Percentiles rank a stretch among this genome's conserved stretches.
These are phyloP conservation scores for Coryphaenoides rupestris DNA, from an alignment of 2,113 vertebrate genomes.

Conservation along the genomic window DNA sequence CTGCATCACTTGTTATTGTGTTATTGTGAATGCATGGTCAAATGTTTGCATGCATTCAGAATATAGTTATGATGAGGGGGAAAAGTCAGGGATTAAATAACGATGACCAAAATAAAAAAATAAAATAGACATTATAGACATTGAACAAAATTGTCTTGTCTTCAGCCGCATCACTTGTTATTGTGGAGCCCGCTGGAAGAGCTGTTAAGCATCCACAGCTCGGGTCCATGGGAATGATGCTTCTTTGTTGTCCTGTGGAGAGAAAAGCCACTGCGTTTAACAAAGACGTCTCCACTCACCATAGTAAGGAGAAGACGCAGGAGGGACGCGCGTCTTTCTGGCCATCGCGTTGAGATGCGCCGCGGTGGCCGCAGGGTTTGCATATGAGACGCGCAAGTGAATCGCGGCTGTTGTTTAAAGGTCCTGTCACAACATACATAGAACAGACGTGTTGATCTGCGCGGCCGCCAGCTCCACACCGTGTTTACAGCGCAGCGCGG, in stretches of 20 bases:
- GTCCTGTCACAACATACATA: constrained; percentile 43
- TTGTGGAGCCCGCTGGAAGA: not conserved
- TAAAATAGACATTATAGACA: too few species aligned
- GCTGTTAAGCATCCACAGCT: not conserved
- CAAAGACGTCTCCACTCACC: constrained; percentile 66
- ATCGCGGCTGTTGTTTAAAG: constrained; percentile 24
- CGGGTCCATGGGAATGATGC: not conserved
- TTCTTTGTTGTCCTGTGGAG: constrained; percentile 11
- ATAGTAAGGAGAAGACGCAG: constrained; percentile 64
- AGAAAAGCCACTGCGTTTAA: constrained; percentile 41
- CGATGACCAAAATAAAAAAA: too few species aligned
- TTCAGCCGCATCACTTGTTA: not conserved
- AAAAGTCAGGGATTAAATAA: too few species aligned
- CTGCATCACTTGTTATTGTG: too few species aligned
- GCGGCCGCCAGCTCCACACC: constrained; percentile 46
- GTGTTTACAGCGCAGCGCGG: constrained; percentile 77
- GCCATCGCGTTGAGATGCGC: constrained; percentile 67
- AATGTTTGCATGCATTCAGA: too few species aligned
- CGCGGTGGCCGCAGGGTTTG: constrained; percentile 54
- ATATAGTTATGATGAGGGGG: too few species aligned
- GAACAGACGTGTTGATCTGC: constrained; percentile 8
- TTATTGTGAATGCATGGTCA: too few species aligned
- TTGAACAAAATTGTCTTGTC: too few species aligned
- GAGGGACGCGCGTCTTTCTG: constrained; percentile 67
- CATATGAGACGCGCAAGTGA: constrained; percentile 64